These are phyloP conservation scores for Drosophila kurseongensis DNA, from an alignment of 1,140 invertebrate species.

Conservation along the genomic window DNA sequence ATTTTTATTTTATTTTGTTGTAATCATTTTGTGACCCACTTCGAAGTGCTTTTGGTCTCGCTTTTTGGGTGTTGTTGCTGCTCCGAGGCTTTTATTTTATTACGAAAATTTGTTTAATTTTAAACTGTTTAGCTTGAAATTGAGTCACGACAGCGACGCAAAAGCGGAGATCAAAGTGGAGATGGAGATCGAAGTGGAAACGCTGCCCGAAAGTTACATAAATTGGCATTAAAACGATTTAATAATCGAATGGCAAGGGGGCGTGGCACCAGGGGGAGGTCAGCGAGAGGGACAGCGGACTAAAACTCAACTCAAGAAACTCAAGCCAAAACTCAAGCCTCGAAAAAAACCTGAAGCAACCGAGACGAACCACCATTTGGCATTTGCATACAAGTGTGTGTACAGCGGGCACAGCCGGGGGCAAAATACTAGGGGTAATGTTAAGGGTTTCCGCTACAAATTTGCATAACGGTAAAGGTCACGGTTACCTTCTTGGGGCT, in stretches of 20 bases:
- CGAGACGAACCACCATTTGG: constrained; percentile 66
- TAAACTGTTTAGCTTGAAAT: constrained; percentile 80
- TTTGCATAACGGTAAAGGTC: background rate
- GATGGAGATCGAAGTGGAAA: constrained; percentile 13
- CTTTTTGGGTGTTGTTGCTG: constrained; percentile 44
- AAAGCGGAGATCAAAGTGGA: constrained; percentile 26
- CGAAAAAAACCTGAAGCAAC: constrained; percentile 60
- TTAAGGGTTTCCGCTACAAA: background rate
- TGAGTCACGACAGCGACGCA: constrained; percentile 57
- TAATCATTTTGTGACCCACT: constrained; percentile 72
- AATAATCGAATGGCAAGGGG: constrained; percentile 57
- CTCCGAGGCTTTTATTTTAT: constrained; percentile 58
- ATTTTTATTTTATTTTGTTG: constrained; percentile 45
- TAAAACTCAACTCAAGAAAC: background rate
- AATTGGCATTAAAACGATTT: constrained; percentile 79
- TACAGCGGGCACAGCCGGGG: constrained; percentile 8
- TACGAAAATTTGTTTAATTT: constrained; percentile 80
- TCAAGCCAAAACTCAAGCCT: background rate
- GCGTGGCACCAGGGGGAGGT: constrained; percentile 2
- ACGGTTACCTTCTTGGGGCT: background rate
- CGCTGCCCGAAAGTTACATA: constrained; percentile 75
- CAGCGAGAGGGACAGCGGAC: constrained; percentile 10
- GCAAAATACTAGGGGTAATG: constrained; percentile 7
- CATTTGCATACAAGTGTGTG: constrained; percentile 68
- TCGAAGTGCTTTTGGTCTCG: constrained; percentile 41